phyloP scores from a whole-genome alignment of 2,888 invertebrate genomes.

The Operophtera brumata region DNA sequence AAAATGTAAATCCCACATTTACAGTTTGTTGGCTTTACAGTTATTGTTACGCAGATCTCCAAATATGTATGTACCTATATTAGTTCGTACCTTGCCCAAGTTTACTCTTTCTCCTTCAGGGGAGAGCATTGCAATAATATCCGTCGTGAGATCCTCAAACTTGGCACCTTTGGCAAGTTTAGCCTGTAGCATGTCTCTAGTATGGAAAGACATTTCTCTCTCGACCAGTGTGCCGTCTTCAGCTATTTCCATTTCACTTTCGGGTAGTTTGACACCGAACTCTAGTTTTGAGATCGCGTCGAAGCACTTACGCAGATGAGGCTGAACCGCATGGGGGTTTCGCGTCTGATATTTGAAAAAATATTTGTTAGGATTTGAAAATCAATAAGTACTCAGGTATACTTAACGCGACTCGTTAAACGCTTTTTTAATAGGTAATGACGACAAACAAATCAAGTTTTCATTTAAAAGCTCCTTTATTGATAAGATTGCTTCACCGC shows the following conservation, averaged over 20 bases:
- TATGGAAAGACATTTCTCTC: conserved; percentile 68
- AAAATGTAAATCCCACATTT: no score
- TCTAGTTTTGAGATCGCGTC: conserved; percentile 90
- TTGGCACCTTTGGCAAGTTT: conserved; percentile 62
- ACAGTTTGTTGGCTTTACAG: no score
- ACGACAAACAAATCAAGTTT: no score
- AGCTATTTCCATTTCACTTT: conserved; percentile 75
- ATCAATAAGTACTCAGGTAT: background rate
- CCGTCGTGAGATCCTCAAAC: conserved; percentile 84
- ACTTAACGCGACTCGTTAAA: background rate
- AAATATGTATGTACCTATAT: no score
- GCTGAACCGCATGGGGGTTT: conserved; percentile 94
- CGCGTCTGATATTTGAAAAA: conserved; percentile 79
- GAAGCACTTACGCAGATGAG: conserved; percentile 94
- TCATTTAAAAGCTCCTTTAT: no score
- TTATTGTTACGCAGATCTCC: no score
- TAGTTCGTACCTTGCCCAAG: conserved; percentile 85
- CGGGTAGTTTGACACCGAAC: conserved; percentile 83
- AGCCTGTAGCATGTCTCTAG: conserved; percentile 66
- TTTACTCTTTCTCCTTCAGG: conserved; percentile 92
- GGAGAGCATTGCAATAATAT: conserved; percentile 93
- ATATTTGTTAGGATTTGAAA: background rate
- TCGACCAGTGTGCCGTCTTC: conserved; percentile 75
- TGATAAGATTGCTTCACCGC: no score
- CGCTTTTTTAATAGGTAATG: no score